Base-by-base conservation (phyloP, 2,888 invertebrate genomes). In the Hirudinaria manillensis region DNA sequence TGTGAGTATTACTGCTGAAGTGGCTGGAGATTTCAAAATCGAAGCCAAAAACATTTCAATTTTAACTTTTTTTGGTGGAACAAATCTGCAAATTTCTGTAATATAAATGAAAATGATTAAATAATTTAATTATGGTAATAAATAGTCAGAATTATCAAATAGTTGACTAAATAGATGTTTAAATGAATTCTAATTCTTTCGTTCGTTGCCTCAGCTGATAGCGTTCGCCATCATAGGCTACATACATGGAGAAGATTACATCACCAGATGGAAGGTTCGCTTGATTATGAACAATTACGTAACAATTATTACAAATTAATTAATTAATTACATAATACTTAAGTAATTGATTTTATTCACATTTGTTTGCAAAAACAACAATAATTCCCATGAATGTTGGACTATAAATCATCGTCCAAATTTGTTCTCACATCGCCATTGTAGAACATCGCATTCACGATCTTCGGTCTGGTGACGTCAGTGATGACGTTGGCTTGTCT, bases 401-500 rank as follows among this genome's bases (percentile, higher is more conserved):
- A 27, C 13, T 16, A 61, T 0, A 29, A 16, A 19, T 51, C 36
- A 32, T 67, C 36, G n/a, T 67, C 24, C 0, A 34, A 66, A 66
- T 3, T 6, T 32, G 1, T 66, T 27, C 21, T 27, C 21, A n/a
- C 24, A 38, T 21, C 36, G 36, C 36, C 27, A 53, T 53, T 74
- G 27, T 55, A 76, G 76, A 73, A 45, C 55, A 34, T 56, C 34
- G 7, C 72, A 27, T 76, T 56, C 73, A 76, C 73, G 13, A 67
- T 76, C 32, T 36, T 76, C 21, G 76, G 76, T 19, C 27, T 76
- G 34, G 36, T 76, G n/a, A 67, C 73, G 21, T 45, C 73, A 16
- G 72, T 51, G n/a, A 24, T 55, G 45, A 65, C 72, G 36, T 45
- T 45, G 16, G 67, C 45, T 7, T 76, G 76, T 29, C 45, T 73